phyloP scores from a whole-genome alignment of 2,888 invertebrate genomes.

The Drosophila anomalata region DNA sequence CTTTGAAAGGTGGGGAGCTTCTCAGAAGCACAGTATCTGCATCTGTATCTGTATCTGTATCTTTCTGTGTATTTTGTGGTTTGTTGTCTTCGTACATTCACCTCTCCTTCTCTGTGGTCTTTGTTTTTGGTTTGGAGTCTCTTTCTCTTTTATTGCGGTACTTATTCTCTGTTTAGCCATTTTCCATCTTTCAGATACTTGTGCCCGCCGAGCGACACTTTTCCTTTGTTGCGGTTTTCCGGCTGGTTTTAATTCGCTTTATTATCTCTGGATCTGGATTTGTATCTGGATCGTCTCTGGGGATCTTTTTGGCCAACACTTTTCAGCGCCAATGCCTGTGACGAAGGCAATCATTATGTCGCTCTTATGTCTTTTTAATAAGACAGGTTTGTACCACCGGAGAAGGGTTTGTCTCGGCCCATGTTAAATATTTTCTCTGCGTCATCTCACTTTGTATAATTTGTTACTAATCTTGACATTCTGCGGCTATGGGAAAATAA shows the following conservation, averaged over 20 bases:
- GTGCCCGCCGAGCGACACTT: constrained; percentile 48
- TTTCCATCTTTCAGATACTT: neutral
- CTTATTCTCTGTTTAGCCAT: constrained; percentile 43
- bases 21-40: constrained; percentile 19
- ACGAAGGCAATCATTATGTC: constrained; percentile 41
- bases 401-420: neutral
- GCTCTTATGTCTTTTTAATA: constrained; percentile 72
- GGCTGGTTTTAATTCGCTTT: constrained; percentile 46
- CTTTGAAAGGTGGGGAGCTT: constrained; percentile 26
- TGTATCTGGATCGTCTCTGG: constrained; percentile 7
- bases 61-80: constrained; percentile 9
- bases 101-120: constrained; percentile 38
- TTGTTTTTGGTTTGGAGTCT: constrained; percentile 26
- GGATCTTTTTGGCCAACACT: neutral
- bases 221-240: constrained; percentile 68
- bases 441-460: constrained; percentile 18
- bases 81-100: constrained; percentile 58
- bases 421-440: constrained; percentile 11
- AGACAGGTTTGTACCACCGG: constrained; percentile 24
- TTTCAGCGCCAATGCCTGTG: constrained; percentile 12
- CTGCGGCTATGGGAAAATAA: constrained; percentile 1
- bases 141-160: constrained; percentile 54
- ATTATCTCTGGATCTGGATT: constrained; percentile 37
- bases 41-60: constrained; percentile 12
- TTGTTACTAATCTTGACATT: constrained; percentile 15